Evolutionary conservation across 2,888 invertebrate species (phyloP), one percentile per base, ranked within the genome.

Genomic region (Arenicola marina): DNA sequence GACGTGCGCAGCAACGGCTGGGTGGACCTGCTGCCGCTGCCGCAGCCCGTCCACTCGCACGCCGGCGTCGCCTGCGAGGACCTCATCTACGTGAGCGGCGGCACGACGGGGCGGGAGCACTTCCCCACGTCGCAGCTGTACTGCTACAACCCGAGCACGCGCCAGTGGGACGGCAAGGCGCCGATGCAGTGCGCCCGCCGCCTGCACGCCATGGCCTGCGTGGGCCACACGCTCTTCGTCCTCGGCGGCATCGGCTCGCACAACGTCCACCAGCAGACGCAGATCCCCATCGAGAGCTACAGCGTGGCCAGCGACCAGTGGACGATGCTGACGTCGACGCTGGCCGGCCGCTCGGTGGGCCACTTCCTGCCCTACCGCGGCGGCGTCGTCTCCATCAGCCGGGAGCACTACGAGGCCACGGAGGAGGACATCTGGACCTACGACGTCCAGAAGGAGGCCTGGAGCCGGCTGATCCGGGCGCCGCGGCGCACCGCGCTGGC

Each of bases 341-440:
- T 82, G 1, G 79, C 80, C 59, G 82, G 82, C 15, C 71, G 81
- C 4, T 81, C 81, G 21, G 75, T 81, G 24, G 81, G 82, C 24
- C 82, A 82, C 66, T 82, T 80, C 63, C 71, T 80, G 24, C 69
- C 71, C 44, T 76, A 75, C 65, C 73, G 78, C 29, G 73, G 73
- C 31, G 74, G 74, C 65, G 76, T 82, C 54, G 62, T 81, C 24
- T 80, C 80, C 1, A 67, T 81, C 18, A 81, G 81, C 2, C 78
- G 80, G 44, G 82, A 82, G 68, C 80, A 81, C 61, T 76, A 78
- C 56, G 76, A 74, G 43, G 80, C 82, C 2, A 78, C 80, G 0
- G 82, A 82, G 65, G 80, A 81, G 55, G 82, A 81, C 63, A 75
- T 82, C 43, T 82, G 81, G 81, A 65, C 71, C 4, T 82, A 79